phyloP scores from a whole-genome alignment of 2,888 invertebrate genomes.

The Molanna angustata region DNA sequence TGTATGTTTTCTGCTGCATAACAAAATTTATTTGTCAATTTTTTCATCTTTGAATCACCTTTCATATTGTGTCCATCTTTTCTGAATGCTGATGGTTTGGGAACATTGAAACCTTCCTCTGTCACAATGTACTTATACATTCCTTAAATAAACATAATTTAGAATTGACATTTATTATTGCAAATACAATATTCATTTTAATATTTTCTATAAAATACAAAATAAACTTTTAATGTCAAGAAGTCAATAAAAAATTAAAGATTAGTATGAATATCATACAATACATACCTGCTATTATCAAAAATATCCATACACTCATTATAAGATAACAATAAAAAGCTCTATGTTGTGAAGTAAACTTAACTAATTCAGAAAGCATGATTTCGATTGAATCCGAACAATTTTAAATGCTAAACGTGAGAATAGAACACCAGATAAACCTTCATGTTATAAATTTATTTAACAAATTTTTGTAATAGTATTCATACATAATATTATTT shows the following conservation, averaged over 20 bases:
- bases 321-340: slow-evolving; percentile 80
- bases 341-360: slow-evolving; percentile 64
- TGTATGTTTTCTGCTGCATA: slow-evolving; percentile 69
- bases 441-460: no score
- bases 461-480: no score
- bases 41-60: slow-evolving; percentile 60
- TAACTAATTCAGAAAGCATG: slow-evolving; percentile 46
- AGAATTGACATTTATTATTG: background rate
- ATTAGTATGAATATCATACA: no score
- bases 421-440: no score
- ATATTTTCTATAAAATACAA: background rate
- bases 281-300: slow-evolving; percentile 65
- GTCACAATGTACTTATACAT: slow-evolving; percentile 78
- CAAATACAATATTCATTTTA: background rate
- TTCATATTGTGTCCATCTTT: slow-evolving; percentile 53
- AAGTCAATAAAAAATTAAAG: no score
- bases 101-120: slow-evolving; percentile 50
- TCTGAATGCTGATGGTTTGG: slow-evolving; percentile 44
- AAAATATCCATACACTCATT: slow-evolving; percentile 78
- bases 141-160: slow-evolving; percentile 44
- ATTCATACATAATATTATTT: no score
- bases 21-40: slow-evolving; percentile 64
- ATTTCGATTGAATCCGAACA: no score
- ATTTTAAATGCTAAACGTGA: no score
- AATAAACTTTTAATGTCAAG: background rate